A percentile compares a stretch with the other conserved stretches of the same genome.
phyloP scores from a whole-genome alignment of 2,888 invertebrate species.

The Myopa testacea region DNA sequence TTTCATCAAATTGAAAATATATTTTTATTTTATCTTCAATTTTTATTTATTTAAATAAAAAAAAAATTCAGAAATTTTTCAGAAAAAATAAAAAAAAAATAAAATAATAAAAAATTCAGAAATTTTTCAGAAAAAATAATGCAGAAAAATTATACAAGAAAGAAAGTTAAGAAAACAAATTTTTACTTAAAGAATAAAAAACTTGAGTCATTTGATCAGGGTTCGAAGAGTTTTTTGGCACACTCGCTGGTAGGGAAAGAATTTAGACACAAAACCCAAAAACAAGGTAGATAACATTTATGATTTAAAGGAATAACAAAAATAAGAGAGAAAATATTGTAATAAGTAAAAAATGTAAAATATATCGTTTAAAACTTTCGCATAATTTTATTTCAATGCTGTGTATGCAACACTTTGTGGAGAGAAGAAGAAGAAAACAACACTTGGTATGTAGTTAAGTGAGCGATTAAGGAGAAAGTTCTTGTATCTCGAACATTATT shows the following conservation, averaged over 20 bases:
- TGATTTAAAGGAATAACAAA: neutral
- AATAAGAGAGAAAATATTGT: neutral
- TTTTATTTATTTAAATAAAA: neutral
- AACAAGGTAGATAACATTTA: neutral
- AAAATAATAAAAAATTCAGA: neutral
- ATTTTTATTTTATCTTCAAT: neutral
- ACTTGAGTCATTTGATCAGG: neutral
- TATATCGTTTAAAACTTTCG: neutral
- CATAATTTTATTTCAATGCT: neutral
- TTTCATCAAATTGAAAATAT: neutral
- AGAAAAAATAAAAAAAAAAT: neutral
- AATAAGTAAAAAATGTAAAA: neutral
- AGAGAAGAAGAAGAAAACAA: constrained; percentile 1
- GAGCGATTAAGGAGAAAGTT: neutral
- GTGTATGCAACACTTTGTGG: neutral
- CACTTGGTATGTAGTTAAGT: neutral
- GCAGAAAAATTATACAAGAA: neutral
- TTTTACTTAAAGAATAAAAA: neutral
- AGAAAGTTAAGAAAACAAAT: neutral
- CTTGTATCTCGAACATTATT: too few species aligned
- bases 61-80: neutral
- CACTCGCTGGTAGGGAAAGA: constrained; percentile 53
- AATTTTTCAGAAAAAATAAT: neutral
- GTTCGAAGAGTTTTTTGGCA: constrained; percentile 51
- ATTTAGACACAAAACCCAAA: constrained; percentile 34